Percentiles rank a stretch among this genome's conserved stretches.
Evolutionary conservation across 2,888 invertebrate species (phyloP).

Genomic region (Drosophila incognita): DNA sequence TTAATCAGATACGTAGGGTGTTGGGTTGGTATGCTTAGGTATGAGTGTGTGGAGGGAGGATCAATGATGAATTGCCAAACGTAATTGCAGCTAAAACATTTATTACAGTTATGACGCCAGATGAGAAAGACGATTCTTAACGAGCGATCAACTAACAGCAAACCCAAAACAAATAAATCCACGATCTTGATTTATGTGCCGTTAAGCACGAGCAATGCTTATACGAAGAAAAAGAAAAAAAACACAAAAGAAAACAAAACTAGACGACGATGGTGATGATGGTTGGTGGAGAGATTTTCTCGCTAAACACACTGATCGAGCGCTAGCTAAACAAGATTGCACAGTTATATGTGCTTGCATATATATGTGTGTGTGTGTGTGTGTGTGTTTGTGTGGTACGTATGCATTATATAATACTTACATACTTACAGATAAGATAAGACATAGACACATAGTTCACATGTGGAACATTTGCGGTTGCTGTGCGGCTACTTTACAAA

Average conservation of each 20-base stretch:
- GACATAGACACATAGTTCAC: slow-evolving; percentile 12
- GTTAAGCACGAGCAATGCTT: slow-evolving; percentile 14
- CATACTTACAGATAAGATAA: slow-evolving; percentile 34
- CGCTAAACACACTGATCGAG: slow-evolving; percentile 22
- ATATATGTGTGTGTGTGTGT: not conserved
- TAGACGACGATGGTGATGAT: slow-evolving; percentile 21
- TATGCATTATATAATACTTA: slow-evolving; percentile 20
- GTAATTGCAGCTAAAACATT: slow-evolving; percentile 29
- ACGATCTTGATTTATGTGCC: slow-evolving; percentile 17
- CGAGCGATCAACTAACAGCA: slow-evolving; percentile 29
- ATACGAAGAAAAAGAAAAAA: not conserved
- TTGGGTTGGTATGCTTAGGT: slow-evolving; percentile 8
- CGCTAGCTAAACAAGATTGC: slow-evolving; percentile 33
- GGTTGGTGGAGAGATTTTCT: slow-evolving; percentile 1
- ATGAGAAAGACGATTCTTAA: slow-evolving; percentile 4
- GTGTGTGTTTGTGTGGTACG: not conserved
- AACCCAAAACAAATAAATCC: slow-evolving; percentile 22
- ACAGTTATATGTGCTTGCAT: slow-evolving; percentile 18
- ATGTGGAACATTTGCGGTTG: slow-evolving; percentile 21
- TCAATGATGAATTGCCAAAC: slow-evolving; percentile 27
- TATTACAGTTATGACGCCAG: slow-evolving; percentile 28
- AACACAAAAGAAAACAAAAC: slow-evolving; percentile 16
- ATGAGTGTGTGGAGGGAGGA: slow-evolving; percentile 21
- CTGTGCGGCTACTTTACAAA: slow-evolving; percentile 36
- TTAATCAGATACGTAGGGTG: slow-evolving; percentile 29